Conservation (phyloP, 1,140 invertebrate species). For the Drosophila sucinea region DNA sequence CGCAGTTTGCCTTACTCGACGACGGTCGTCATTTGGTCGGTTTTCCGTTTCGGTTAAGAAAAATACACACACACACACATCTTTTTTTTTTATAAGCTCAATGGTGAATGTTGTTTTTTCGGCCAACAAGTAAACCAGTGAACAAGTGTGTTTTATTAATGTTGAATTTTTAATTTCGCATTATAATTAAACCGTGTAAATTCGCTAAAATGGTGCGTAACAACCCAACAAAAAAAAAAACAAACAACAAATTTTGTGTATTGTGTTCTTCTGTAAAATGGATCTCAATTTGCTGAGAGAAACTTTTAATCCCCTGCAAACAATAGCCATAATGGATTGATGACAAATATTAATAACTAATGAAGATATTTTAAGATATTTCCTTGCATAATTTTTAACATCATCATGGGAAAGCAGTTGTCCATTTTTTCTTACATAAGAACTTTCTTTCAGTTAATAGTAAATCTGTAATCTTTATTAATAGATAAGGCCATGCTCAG, state of each 20-base stretch:
- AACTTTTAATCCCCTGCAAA: slow-evolving; percentile 4
- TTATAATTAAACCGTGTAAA: slow-evolving; percentile 12
- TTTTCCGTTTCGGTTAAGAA: slow-evolving; percentile 15
- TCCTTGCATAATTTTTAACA: background rate
- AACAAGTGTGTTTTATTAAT: slow-evolving; percentile 9
- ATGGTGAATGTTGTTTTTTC: slow-evolving; percentile 49
- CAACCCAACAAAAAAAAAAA: background rate
- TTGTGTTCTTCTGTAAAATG: background rate
- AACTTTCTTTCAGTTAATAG: background rate
- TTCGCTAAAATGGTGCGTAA: slow-evolving; percentile 6
- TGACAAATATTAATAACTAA: slow-evolving; percentile 2
- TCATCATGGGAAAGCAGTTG: background rate
- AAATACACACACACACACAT: background rate
- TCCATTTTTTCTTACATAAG: background rate
- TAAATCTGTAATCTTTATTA: background rate
- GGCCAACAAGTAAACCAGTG: slow-evolving; percentile 10
- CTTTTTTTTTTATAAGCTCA: slow-evolving; percentile 17
- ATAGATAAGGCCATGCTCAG: background rate
- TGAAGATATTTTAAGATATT: background rate
- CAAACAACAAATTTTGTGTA: background rate
- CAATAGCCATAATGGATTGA: background rate
- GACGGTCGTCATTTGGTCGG: slow-evolving; percentile 42
- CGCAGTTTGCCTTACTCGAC: slow-evolving; percentile 39
- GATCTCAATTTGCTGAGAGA: background rate
- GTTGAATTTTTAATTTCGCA: background rate